These are phyloP conservation scores for Rhagium mordax DNA, from an alignment of 2,888 invertebrate species.

Conservation along the genomic window DNA sequence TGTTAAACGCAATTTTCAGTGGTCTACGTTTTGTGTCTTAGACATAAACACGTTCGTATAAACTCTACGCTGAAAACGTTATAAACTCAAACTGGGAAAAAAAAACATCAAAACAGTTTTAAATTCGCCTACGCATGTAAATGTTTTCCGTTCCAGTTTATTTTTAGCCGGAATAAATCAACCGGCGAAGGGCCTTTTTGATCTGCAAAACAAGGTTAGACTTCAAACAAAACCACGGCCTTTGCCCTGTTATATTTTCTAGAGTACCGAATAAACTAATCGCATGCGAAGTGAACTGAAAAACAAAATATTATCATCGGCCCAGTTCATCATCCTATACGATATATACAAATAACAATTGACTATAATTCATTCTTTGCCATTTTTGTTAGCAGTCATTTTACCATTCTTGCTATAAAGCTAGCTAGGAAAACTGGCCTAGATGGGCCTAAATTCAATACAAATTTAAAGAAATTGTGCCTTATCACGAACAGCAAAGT, in stretches of 20 bases:
- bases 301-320: not conserved
- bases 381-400: no score
- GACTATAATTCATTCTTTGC: no score
- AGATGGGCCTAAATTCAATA: no score
- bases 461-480: no score
- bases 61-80: not conserved
- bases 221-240: not conserved
- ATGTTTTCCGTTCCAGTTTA: conserved; percentile 5
- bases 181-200: not conserved
- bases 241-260: not conserved
- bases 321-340: not conserved
- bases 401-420: no score
- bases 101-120: not conserved
- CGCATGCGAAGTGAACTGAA: not conserved
- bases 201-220: not conserved
- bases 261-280: not conserved
- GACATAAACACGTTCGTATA: not conserved
- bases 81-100: not conserved
- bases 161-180: not conserved
- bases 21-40: not conserved
- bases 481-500: no score
- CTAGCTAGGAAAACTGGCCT: no score
- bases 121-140: not conserved
- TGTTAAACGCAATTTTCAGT: not conserved
- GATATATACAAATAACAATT: no score